Base-by-base conservation (phyloP, 2,797 vertebrate genomes). In the Glossophaga mutica region DNA sequence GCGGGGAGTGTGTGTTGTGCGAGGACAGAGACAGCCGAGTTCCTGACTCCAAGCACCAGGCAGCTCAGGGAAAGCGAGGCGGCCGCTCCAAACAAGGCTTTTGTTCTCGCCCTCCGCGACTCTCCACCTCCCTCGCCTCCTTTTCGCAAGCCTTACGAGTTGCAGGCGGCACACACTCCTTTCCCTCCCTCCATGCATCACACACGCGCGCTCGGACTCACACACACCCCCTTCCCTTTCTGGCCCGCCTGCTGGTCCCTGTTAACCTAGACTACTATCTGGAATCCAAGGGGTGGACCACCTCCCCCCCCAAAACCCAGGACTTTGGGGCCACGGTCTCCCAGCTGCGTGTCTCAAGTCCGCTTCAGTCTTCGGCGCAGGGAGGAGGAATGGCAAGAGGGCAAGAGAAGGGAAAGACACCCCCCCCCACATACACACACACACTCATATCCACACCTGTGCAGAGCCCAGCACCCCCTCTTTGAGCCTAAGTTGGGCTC, bases 151-250 rank as follows among this genome's bases (percentile, higher is more conserved):
- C 98, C 95, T 88, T 96, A 97, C 93, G 96, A 98, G 97, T 98
- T 98, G 98, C 98, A 93, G 97, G 98, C 97, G 96, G 97, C 97
- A 97, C 97, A 95, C 97, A 96, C 95, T 88, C 97, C 37, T 57
- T 65, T 76, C 67, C 65, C 52, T 73, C 29, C 65, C 55, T 48
- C 32, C 59, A 67, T 39, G 87, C 39, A 67, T 6, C 93, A 84
- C 95, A 92, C 96, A n/a, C 71, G 59, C 95, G 85, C 93, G 86
- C 87, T 26, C 82, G 62, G 73, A 82, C 85, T 92, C 94, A 82
- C 96, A 97, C 97, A 96, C 96, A 79, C 97, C 94, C 94, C 94
- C 95, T 95, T 90, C 90, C 92, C 57, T 67, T 68, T 46, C 10
- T 24, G 82, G 67, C 92, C 87, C 50, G 2, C 74, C 92, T 29